A percentile compares a stretch with the other conserved stretches of the same genome.
These are phyloP conservation scores for Caenorhabditis angaria DNA, from an alignment of 2,888 invertebrate species.

Conservation along the genomic window DNA sequence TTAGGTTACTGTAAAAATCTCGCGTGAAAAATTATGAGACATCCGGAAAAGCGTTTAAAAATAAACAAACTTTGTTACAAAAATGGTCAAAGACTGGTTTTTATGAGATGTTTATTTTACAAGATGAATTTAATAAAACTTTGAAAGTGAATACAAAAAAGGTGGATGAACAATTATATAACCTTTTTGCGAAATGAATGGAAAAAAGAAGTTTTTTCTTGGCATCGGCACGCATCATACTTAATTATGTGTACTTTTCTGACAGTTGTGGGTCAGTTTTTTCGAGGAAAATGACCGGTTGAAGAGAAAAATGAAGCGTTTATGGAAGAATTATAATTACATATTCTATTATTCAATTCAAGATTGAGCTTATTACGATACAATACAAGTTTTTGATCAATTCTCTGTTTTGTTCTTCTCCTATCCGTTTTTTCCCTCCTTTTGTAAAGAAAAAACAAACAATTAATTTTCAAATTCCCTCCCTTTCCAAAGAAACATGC, in stretches of 20 bases:
- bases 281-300: background rate
- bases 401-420: no score
- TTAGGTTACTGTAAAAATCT: background rate
- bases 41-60: conserved; percentile 3
- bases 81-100: conserved; percentile 2
- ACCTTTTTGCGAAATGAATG: no score
- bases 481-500: background rate
- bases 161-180: no score
- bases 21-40: background rate
- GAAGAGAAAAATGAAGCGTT: background rate
- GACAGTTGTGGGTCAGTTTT: conserved; percentile 4
- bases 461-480: background rate
- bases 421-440: background rate
- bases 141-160: background rate
- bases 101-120: no score
- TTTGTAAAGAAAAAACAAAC: no score
- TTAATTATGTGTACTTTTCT: conserved; percentile 1
- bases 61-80: background rate
- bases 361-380: no score
- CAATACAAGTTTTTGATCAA: no score
- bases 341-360: no score
- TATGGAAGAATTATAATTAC: no score
- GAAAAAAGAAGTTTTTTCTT: no score
- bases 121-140: no score
- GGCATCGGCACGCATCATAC: conserved; percentile 1